These are phyloP conservation scores for Endotricha flammealis DNA, from an alignment of 2,888 invertebrate genomes.

Conservation along the genomic window DNA sequence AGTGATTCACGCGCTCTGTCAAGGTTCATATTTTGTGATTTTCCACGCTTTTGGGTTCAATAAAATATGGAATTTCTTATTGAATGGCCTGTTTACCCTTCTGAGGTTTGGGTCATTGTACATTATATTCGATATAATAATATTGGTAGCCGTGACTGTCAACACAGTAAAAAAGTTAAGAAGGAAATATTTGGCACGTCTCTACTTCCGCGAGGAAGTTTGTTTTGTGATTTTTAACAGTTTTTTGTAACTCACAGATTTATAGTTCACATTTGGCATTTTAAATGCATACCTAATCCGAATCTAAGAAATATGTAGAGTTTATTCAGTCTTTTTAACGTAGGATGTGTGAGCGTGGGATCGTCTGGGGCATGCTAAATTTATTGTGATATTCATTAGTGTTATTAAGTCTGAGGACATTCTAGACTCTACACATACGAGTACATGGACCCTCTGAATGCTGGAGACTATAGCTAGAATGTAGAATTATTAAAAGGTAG, in stretches of 20 bases:
- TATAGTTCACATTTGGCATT: conserved; percentile 18
- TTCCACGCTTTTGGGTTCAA: conserved; percentile 52
- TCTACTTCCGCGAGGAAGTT: conserved; percentile 57
- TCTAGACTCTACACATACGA: too few relatives aligned
- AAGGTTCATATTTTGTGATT: conserved; percentile 72
- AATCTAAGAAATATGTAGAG: not conserved
- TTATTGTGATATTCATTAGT: too few relatives aligned
- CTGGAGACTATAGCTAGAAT: too few relatives aligned
- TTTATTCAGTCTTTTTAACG: not conserved
- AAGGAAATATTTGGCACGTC: conserved; percentile 58
- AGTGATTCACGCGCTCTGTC: conserved; percentile 66
- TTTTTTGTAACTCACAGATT: conserved; percentile 16
- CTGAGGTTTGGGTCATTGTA: conserved; percentile 62
- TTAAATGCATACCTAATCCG: conserved; percentile 17
- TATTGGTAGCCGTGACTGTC: conserved; percentile 61
- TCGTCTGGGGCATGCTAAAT: too few relatives aligned
- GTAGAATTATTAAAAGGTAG: too few relatives aligned
- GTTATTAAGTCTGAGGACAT: too few relatives aligned
- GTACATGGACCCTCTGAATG: too few relatives aligned
- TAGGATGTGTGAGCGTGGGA: not conserved
- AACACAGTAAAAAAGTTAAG: conserved; percentile 65
- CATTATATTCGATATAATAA: conserved; percentile 42
- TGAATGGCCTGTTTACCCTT: conserved; percentile 68
- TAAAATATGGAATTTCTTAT: conserved; percentile 48
- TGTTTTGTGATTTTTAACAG: conserved; percentile 42